Percentiles rank a stretch among this genome's conserved stretches.
phyloP scores from a whole-genome alignment of 2,888 invertebrate species.

The Sialis fuliginosa region DNA sequence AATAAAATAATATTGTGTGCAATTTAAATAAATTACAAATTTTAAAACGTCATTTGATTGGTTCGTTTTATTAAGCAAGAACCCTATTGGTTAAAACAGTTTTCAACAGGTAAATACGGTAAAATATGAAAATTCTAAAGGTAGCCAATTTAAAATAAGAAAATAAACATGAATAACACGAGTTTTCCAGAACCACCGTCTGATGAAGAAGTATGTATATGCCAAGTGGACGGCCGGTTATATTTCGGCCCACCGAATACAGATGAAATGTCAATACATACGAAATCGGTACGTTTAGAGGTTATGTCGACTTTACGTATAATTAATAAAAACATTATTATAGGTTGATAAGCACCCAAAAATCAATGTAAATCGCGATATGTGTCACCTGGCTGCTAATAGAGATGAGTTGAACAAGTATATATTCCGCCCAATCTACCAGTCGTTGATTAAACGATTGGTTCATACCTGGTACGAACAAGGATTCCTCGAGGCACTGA shows the following conservation, averaged over 20 bases:
- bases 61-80: too few relatives aligned
- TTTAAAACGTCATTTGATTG: too few relatives aligned
- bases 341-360: slow-evolving; percentile 48
- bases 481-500: slow-evolving; percentile 50
- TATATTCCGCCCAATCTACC: slow-evolving; percentile 45
- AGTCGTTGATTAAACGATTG: slow-evolving; percentile 55
- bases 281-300: slow-evolving; percentile 33
- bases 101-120: too few relatives aligned
- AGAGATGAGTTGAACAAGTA: slow-evolving; percentile 31
- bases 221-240: slow-evolving; percentile 43
- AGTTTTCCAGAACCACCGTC: background rate
- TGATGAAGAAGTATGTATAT: slow-evolving; percentile 34
- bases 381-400: slow-evolving; percentile 34
- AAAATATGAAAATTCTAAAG: too few relatives aligned
- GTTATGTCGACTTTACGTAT: background rate
- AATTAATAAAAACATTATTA: slow-evolving; percentile 10
- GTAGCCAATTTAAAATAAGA: too few relatives aligned
- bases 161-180: background rate
- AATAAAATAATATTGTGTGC: too few relatives aligned
- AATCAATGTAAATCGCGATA: slow-evolving; percentile 47
- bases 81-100: too few relatives aligned
- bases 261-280: slow-evolving; percentile 36
- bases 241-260: slow-evolving; percentile 37
- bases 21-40: too few relatives aligned
- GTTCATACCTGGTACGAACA: slow-evolving; percentile 57